phyloP scores from a whole-genome alignment of 2,797 vertebrate species.

The Neopelma chrysocephalum region DNA sequence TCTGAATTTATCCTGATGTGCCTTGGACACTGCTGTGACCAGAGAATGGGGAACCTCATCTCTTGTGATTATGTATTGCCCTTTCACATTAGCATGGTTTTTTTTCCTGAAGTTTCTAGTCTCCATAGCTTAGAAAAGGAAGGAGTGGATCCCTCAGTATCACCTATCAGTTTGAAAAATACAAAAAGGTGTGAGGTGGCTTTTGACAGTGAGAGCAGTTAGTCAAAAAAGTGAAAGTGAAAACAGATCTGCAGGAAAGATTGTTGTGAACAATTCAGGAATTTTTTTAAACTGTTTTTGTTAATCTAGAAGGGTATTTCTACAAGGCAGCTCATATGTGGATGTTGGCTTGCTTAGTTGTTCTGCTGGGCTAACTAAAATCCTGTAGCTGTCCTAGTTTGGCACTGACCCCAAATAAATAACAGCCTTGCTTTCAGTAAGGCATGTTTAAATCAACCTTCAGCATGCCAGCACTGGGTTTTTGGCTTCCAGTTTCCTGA shows the following conservation, averaged over 20 bases:
- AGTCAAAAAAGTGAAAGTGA: background rate
- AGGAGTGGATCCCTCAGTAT: background rate
- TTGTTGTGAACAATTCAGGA: background rate
- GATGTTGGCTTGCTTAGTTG: background rate
- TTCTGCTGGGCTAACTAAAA: background rate
- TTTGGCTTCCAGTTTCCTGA: background rate
- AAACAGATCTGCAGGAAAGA: background rate
- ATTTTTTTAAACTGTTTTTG: background rate
- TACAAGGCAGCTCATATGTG: background rate
- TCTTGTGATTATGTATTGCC: background rate
- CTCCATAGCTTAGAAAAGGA: background rate
- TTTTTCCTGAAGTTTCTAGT: background rate
- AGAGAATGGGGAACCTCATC: background rate
- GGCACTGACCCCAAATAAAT: background rate
- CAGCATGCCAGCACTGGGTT: background rate
- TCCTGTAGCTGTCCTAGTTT: background rate
- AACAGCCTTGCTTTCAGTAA: background rate
- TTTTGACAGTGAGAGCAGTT: background rate
- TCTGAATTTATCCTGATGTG: background rate
- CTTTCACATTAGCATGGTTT: rapidly evolving
- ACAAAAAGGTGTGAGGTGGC: background rate
- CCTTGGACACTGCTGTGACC: background rate
- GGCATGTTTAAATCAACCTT: background rate
- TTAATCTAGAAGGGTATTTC: background rate
- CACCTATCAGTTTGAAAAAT: background rate